phyloP scores from a whole-genome alignment of 2,888 invertebrate genomes.

The Pristionchus exspectatus region DNA sequence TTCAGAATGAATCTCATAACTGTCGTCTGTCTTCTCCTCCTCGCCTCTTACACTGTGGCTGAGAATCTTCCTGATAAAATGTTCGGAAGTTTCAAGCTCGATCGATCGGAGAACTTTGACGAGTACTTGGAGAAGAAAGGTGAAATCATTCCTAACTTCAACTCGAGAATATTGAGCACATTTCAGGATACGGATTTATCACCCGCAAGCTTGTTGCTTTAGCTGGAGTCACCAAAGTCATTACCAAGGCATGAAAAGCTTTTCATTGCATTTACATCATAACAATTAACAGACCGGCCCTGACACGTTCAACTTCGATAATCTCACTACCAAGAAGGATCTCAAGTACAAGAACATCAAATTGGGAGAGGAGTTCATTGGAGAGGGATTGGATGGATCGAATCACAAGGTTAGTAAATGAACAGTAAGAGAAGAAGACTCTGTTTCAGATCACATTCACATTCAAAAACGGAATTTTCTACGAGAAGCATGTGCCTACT shows the following conservation, averaged over 20 bases:
- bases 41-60: not conserved
- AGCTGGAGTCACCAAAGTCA: not conserved
- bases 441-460: not conserved
- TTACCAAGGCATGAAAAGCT: not conserved
- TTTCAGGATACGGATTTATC: slow-evolving; percentile 12
- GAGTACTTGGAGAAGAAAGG: slow-evolving; percentile 76
- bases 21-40: not conserved
- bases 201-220: not conserved
- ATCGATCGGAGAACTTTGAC: slow-evolving; percentile 77
- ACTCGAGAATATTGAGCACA: not conserved
- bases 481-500: slow-evolving; percentile 3
- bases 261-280: not conserved
- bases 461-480: not conserved
- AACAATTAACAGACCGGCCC: not conserved
- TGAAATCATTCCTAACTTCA: not conserved
- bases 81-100: slow-evolving; percentile 74
- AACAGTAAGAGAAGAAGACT: too few species aligned
- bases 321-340: slow-evolving; percentile 53
- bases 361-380: slow-evolving; percentile 49
- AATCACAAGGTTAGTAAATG: not conserved
- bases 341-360: slow-evolving; percentile 49
- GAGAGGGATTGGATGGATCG: slow-evolving; percentile 45
- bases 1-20: not conserved
- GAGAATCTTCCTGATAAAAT: slow-evolving; percentile 72
- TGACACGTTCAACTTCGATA: slow-evolving; percentile 51